Evolutionary conservation across 2,888 invertebrate species (phyloP).

Genomic region (Hydrotaea cyrtoneurina): DNA sequence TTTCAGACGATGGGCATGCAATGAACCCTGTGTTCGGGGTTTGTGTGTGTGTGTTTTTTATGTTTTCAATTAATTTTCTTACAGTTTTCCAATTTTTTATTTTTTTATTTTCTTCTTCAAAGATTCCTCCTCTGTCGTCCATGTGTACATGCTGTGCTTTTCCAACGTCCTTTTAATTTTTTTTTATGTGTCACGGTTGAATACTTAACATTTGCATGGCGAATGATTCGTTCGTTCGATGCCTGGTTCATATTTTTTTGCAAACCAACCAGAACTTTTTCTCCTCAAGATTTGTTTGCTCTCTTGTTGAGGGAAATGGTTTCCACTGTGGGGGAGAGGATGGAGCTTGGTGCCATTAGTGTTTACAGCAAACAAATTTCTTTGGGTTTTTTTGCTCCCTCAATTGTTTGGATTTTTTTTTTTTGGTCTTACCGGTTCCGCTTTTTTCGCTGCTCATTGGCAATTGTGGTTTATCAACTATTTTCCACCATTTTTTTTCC

Average conservation of each 20-base stretch:
- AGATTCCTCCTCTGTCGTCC: slow-evolving; percentile 16
- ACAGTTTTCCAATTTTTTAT: too few species aligned
- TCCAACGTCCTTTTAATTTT: background rate
- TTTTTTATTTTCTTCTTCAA: slow-evolving; percentile 18
- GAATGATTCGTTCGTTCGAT: background rate
- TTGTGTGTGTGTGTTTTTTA: background rate
- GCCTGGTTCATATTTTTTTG: background rate
- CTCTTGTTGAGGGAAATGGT: background rate
- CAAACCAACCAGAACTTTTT: background rate
- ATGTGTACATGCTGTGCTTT: background rate
- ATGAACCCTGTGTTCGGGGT: too few species aligned
- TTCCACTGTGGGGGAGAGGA: background rate
- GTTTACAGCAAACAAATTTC: background rate
- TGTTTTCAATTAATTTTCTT: slow-evolving; percentile 1
- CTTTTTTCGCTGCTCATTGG: background rate
- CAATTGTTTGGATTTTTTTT: slow-evolving; percentile 2
- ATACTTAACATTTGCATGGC: slow-evolving; percentile 22
- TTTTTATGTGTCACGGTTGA: slow-evolving; percentile 38
- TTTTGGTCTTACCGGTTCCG: background rate
- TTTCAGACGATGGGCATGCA: too few species aligned
- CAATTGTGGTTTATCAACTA: background rate
- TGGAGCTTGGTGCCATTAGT: background rate
- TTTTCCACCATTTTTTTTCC: background rate
- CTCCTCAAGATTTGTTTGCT: slow-evolving; percentile 1
- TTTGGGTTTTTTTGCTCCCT: background rate